These are phyloP conservation scores for Calonectris borealis DNA, from an alignment of 2,113 vertebrate genomes.

Conservation along the genomic window DNA sequence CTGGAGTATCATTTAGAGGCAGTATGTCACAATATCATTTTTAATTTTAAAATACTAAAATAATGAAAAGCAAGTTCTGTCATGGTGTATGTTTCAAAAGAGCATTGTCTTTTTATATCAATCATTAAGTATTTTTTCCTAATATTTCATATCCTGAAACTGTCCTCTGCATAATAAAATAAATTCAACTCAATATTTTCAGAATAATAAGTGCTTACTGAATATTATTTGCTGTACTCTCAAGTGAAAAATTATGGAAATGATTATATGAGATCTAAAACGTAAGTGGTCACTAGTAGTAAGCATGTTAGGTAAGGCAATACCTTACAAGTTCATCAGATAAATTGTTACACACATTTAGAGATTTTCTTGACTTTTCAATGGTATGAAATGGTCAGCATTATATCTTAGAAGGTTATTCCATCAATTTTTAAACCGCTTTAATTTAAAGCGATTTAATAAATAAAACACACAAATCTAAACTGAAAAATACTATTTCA, in stretches of 20 bases:
- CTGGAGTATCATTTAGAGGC: not conserved
- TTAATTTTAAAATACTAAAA: not conserved
- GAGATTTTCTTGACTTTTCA: constrained; percentile 21
- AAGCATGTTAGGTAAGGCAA: constrained; percentile 25
- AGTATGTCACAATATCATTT: constrained; percentile 9
- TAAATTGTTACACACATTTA: not conserved
- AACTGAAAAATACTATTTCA: not conserved
- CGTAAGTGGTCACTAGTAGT: not conserved
- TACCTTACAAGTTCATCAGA: not conserved
- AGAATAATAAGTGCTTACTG: constrained; percentile 29
- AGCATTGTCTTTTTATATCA: constrained; percentile 6
- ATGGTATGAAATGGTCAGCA: not conserved
- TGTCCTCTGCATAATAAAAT: not conserved
- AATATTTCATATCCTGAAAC: constrained; percentile 31
- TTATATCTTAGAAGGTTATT: not conserved
- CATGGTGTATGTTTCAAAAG: not conserved
- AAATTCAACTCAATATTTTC: constrained; percentile 21
- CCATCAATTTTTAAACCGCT: not conserved
- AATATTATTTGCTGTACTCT: constrained; percentile 29
- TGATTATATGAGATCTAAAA: constrained; percentile 20
- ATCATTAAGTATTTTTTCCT: constrained; percentile 36
- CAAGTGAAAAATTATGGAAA: constrained; percentile 43
- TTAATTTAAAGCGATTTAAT: not conserved
- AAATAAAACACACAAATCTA: not conserved
- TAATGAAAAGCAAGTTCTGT: not conserved